Evolutionary conservation across 2,888 invertebrate genomes (phyloP), one percentile per base, ranked within the genome.

Genomic region (Holacanthella duospinosa): DNA sequence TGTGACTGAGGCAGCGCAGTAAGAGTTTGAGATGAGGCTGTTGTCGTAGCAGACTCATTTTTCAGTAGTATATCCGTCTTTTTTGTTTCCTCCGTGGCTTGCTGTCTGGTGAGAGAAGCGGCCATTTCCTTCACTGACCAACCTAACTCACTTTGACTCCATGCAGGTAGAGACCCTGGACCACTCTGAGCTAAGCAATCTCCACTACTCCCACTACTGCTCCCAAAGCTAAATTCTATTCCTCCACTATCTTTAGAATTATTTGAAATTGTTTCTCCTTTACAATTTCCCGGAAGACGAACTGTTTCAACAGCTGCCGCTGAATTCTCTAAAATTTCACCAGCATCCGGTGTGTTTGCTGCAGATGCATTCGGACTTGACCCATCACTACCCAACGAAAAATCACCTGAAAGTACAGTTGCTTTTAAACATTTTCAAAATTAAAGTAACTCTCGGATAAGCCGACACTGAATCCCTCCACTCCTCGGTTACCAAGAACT

Each of bases 281-380:
- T 48, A 4, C 16, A 16, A 9, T 4, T 21, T 48, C 4, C 19
- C 4, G 48, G 48, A n/a, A 48, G 48, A 21, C 16, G n/a, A 48
- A 48, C 48, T 48, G 48, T 21, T 21, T 48, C 48, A 21, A 21
- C 48, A 16, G 21, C 48, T 16, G 21, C 19, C 6, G 9, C 77
- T 9, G 80, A 80, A 73, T 82, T 82, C 69, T 83, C 83, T 55
- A 83, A 75, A 21, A 82, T 81, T 69, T 83, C 83, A 1, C 81
- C 82, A 16, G 83, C 83, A 74, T 84, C 83, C 3, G 84, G 83
- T 21, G 83, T 83, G n/a, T n/a, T n/a, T n/a, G n/a, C n/a, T n/a
- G n/a, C n/a, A 71, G 83, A 83, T 6, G 82, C 83, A 70, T 81
- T 81, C 21, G 83, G 82, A 66, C 83, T 83, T 21, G 83, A 82